phyloP scores from a whole-genome alignment of 35 echinoderm and acorn worm genomes.

The Holothuria glaberrima region DNA sequence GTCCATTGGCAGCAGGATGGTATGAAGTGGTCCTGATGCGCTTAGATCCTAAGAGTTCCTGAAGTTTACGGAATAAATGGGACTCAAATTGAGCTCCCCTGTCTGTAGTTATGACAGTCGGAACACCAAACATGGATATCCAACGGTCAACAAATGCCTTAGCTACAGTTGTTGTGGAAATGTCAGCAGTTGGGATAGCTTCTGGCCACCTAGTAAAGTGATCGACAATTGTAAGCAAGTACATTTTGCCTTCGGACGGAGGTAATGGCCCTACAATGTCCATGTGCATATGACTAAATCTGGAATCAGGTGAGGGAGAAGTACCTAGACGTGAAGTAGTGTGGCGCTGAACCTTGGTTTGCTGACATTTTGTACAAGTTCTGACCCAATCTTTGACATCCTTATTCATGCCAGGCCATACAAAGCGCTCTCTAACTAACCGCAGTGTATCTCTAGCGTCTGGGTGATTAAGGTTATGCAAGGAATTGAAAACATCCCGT shows the following conservation, averaged over 20 bases:
- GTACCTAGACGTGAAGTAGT: slow-evolving; percentile 56
- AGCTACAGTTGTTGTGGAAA: slow-evolving; percentile 49
- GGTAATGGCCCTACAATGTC: slow-evolving; percentile 78
- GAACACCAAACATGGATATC: slow-evolving; percentile 55
- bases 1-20: slow-evolving; percentile 57
- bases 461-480: slow-evolving; percentile 55
- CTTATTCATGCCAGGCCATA: slow-evolving; percentile 71
- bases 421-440: slow-evolving; percentile 45
- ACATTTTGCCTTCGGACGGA: slow-evolving; percentile 58
- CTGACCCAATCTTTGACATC: slow-evolving; percentile 60
- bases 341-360: slow-evolving; percentile 69
- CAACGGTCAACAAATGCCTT: slow-evolving; percentile 32
- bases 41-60: slow-evolving; percentile 8
- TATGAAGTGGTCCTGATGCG: slow-evolving; percentile 67
- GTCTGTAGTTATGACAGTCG: slow-evolving; percentile 60
- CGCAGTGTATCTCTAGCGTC: slow-evolving; percentile 50
- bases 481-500: slow-evolving; percentile 27
- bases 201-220: slow-evolving; percentile 80
- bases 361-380: slow-evolving; percentile 63
- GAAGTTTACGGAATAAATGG: not conserved
- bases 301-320: slow-evolving; percentile 53
- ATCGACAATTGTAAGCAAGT: slow-evolving; percentile 71
- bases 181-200: slow-evolving; percentile 63
- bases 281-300: slow-evolving; percentile 63
- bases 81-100: slow-evolving; percentile 59